Percentiles rank a stretch among this genome's conserved stretches.
Conservation (phyloP, 1,140 invertebrate genomes). For the Zaprionus tsacasi region DNA sequence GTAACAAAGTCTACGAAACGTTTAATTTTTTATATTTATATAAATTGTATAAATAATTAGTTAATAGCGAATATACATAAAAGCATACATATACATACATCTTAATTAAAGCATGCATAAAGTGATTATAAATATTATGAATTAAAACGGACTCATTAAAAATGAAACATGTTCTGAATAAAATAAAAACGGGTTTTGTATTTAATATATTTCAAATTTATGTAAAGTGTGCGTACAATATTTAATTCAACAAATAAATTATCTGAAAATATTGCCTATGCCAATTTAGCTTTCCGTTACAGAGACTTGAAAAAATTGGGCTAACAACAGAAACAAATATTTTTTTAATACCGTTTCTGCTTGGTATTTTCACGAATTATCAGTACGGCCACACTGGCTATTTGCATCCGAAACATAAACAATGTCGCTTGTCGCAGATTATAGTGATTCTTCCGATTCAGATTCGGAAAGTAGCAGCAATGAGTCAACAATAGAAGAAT, state of each 20-base stretch:
- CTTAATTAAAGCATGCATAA: conserved; percentile 77
- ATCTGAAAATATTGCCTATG: background rate
- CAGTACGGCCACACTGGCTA: conserved; percentile 22
- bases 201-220: background rate
- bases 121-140: conserved; percentile 79
- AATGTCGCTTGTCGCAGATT: conserved; percentile 72
- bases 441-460: conserved; percentile 72
- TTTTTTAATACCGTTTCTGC: conserved; percentile 2
- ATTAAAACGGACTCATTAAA: conserved; percentile 72
- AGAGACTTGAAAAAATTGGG: background rate
- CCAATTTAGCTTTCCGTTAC: background rate
- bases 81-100: conserved; percentile 47
- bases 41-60: conserved; percentile 78
- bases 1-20: conserved; percentile 71
- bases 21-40: conserved; percentile 79
- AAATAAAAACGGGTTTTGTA: background rate
- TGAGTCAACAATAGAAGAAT: conserved; percentile 33
- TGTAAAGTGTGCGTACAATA: background rate
- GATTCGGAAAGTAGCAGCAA: conserved; percentile 47
- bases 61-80: conserved; percentile 54
- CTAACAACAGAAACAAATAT: background rate
- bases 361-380: background rate
- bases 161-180: conserved; percentile 52
- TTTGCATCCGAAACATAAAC: conserved; percentile 39
- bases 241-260: background rate